Conservation (phyloP, 2,113 vertebrate genomes). For the Noturus placidus region DNA sequence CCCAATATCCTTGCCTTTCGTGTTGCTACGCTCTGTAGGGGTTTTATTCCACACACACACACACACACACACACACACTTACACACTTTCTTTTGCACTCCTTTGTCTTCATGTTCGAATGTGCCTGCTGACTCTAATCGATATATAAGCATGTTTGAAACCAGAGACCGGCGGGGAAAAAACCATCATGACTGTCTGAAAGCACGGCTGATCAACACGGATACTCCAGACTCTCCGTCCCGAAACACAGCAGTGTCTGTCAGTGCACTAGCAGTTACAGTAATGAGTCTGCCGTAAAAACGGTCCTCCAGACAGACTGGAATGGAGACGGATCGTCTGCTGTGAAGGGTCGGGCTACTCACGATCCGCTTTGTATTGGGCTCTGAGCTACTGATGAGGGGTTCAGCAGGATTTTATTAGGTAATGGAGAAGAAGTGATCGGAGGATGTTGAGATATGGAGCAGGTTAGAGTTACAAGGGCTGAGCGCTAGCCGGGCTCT, state of each 20-base stretch:
- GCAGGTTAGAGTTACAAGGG: conserved; percentile 43
- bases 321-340: conserved; percentile 32
- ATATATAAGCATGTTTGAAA: conserved; percentile 51
- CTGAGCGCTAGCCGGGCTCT: conserved; percentile 4
- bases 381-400: conserved; percentile 12
- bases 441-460: conserved; percentile 28
- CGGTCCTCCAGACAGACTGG: background rate
- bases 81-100: background rate
- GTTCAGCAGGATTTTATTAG: conserved; percentile 39
- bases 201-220: background rate
- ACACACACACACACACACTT: background rate
- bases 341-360: conserved; percentile 23
- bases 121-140: conserved; percentile 25
- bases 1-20: conserved; percentile 9
- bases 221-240: background rate
- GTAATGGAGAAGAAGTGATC: conserved; percentile 48
- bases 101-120: conserved; percentile 1
- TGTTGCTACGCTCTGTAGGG: conserved; percentile 9
- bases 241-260: background rate
- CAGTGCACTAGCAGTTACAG: background rate
- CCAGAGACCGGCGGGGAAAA: conserved; percentile 1
- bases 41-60: conserved; percentile 34
- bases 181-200: background rate
- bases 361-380: conserved; percentile 13
- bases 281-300: conserved; percentile 2